A percentile compares a stretch with the other conserved stretches of the same genome.
phyloP scores from a whole-genome alignment of 1,140 invertebrate species.

The Andricus grossulariae region DNA sequence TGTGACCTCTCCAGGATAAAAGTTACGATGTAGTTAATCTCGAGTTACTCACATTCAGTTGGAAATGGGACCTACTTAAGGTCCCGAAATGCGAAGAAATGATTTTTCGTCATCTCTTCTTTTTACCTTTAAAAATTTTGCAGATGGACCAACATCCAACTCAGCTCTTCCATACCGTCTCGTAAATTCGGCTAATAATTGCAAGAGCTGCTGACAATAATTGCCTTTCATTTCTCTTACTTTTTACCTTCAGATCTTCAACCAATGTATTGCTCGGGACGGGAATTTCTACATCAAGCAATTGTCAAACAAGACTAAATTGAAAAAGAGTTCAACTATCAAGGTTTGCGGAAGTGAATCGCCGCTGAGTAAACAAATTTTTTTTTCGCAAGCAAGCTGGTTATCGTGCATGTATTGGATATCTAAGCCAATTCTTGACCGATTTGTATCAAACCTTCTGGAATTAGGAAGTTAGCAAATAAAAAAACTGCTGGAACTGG shows the following conservation, averaged over 20 bases:
- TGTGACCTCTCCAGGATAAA: conserved; percentile 15
- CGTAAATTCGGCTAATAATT: conserved; percentile 14
- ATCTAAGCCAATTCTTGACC: no score
- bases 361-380: no score
- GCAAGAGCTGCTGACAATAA: background rate
- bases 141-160: background rate
- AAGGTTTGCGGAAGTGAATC: no score
- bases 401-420: no score
- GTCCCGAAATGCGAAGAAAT: background rate
- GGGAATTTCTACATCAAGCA: no score
- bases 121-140: background rate
- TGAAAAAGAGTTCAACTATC: no score
- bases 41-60: background rate
- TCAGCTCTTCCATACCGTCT: background rate
- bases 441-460: no score
- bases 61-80: background rate
- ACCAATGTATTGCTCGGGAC: background rate
- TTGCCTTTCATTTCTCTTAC: background rate
- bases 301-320: no score
- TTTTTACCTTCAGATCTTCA: background rate
- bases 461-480: no score
- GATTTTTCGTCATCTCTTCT: background rate
- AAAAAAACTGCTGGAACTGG: no score
- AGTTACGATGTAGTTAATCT: conserved; percentile 13
- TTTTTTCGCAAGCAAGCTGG: no score